Percentiles rank a stretch among this genome's conserved stretches.
Conservation (phyloP, 1,140 invertebrate species). For the Plutomurus gul region DNA sequence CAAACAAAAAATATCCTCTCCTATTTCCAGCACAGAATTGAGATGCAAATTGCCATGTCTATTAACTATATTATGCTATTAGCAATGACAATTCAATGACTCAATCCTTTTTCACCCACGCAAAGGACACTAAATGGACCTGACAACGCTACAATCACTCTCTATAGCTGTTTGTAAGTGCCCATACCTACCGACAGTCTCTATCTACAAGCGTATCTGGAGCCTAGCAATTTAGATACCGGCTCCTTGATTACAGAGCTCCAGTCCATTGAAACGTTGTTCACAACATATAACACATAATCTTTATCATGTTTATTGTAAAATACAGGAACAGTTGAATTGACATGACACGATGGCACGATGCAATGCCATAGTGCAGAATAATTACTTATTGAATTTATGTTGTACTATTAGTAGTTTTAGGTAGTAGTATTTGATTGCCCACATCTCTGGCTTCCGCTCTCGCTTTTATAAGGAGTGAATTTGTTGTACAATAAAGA, state of each 20-base stretch:
- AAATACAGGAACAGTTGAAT: too few species aligned
- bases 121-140: neutral
- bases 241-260: slow-evolving; percentile 35
- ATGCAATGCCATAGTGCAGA: too few species aligned
- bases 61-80: neutral
- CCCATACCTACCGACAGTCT: too few species aligned
- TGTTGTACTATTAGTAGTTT: too few species aligned
- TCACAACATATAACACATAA: neutral
- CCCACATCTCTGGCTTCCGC: neutral
- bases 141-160: neutral
- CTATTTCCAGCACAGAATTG: slow-evolving; percentile 6
- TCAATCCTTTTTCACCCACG: slow-evolving; percentile 24
- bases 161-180: too few species aligned
- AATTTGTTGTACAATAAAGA: too few species aligned
- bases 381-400: too few species aligned
- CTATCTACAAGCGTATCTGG: neutral
- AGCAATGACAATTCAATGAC: neutral
- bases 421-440: too few species aligned
- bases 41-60: slow-evolving; percentile 22
- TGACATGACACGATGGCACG: too few species aligned
- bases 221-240: slow-evolving; percentile 9
- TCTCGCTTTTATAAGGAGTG: neutral
- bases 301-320: neutral
- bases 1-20: slow-evolving; percentile 27
- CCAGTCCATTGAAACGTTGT: neutral